Conservation (phyloP, 2,797 vertebrate species). For the Sparus aurata region DNA sequence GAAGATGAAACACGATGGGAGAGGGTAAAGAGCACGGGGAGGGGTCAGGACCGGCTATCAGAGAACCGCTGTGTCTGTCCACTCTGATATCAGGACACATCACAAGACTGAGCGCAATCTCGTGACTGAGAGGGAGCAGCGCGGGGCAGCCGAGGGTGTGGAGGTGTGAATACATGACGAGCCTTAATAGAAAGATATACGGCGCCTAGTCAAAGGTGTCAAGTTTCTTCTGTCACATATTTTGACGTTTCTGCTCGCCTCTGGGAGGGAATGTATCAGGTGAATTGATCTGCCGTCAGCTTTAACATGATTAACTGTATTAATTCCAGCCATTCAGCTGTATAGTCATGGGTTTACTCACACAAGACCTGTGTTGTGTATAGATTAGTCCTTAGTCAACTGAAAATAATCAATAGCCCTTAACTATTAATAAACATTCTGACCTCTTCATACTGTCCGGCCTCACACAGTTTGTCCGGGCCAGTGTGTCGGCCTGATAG, state of each 20-base stretch:
- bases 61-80: constrained; percentile 60
- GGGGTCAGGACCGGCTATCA: constrained; percentile 46
- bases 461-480: constrained; percentile 18
- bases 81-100: constrained; percentile 65
- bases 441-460: constrained; percentile 27
- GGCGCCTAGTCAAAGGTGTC: background rate
- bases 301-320: constrained; percentile 22
- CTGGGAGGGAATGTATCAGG: background rate
- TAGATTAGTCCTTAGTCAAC: constrained; percentile 47
- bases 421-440: constrained; percentile 40
- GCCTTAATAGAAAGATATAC: constrained; percentile 15
- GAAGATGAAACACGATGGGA: background rate
- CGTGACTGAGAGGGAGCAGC: constrained; percentile 58
- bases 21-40: background rate
- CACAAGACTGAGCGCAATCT: constrained; percentile 70
- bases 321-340: constrained; percentile 14
- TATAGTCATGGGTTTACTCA: constrained; percentile 28
- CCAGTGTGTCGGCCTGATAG: constrained; percentile 41
- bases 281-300: constrained; percentile 20
- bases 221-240: background rate
- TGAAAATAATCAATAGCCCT: constrained; percentile 64
- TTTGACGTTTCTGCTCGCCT: background rate
- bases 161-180: constrained; percentile 47
- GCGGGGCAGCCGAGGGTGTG: constrained; percentile 39
- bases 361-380: constrained; percentile 51